Evolutionary conservation across 2,888 invertebrate genomes (phyloP).

Genomic region (Galerucella calmariensis): DNA sequence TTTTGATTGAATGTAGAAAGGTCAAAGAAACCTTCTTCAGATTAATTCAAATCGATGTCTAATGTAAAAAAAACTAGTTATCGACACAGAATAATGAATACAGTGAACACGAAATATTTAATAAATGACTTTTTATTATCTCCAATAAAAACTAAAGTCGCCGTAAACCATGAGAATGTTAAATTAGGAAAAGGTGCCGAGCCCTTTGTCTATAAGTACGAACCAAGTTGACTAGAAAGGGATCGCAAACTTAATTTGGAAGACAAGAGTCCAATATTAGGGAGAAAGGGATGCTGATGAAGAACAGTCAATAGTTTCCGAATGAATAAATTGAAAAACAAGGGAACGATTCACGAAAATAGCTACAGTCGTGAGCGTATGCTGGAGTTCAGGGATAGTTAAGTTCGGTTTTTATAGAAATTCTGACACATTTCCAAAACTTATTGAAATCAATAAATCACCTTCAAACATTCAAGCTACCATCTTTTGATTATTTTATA

Average conservation of each 20-base stretch:
- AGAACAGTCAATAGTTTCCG: background rate
- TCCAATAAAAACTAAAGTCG: too few relatives aligned
- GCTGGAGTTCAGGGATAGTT: background rate
- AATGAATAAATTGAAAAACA: background rate
- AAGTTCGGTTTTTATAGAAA: background rate
- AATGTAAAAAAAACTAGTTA: too few relatives aligned
- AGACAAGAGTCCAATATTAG: slow-evolving; percentile 2
- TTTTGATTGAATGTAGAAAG: background rate
- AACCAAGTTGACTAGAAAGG: background rate
- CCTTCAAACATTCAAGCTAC: too few relatives aligned
- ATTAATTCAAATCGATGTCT: background rate
- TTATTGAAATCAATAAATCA: too few relatives aligned
- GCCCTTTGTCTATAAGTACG: background rate
- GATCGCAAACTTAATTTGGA: slow-evolving; percentile 1
- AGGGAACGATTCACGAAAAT: background rate
- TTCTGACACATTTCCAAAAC: too few relatives aligned
- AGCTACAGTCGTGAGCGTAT: background rate
- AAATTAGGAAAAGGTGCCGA: background rate
- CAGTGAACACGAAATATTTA: too few relatives aligned
- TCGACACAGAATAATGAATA: too few relatives aligned
- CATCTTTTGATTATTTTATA: too few relatives aligned
- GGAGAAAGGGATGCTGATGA: background rate
- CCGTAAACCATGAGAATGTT: background rate
- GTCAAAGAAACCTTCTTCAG: background rate
- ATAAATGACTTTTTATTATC: too few relatives aligned